These are phyloP conservation scores for Helicorthomorpha holstii DNA, from an alignment of 1,140 invertebrate genomes.

Conservation along the genomic window DNA sequence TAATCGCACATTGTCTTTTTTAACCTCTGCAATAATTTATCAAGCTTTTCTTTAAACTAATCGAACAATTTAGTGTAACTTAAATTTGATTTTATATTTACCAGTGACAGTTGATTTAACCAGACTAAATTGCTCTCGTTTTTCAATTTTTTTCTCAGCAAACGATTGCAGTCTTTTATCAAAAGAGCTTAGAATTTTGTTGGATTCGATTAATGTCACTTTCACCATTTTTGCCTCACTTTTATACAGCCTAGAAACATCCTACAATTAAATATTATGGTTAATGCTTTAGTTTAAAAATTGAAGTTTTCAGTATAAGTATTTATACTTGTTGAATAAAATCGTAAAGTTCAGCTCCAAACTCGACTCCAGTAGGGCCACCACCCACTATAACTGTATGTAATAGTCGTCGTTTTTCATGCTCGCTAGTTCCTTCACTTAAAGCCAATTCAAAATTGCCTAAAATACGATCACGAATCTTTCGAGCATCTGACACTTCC, in stretches of 20 bases:
- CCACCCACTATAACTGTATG: constrained; percentile 30
- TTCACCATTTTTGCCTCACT: constrained; percentile 16
- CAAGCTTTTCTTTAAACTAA: too few relatives aligned
- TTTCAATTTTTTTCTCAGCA: constrained; percentile 26
- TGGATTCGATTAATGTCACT: constrained; percentile 26
- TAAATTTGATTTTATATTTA: constrained; percentile 13
- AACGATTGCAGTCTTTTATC: constrained; percentile 21
- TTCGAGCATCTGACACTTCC: constrained; percentile 27
- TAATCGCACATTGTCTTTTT: constrained; percentile 18
- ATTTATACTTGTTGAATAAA: constrained; percentile 24
- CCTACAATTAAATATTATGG: constrained; percentile 10
- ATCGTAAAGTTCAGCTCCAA: constrained; percentile 32
- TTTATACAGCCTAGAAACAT: constrained; percentile 22
- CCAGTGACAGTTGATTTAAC: constrained; percentile 21
- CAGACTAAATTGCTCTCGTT: constrained; percentile 20
- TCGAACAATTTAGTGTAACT: too few relatives aligned
- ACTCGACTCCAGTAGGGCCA: constrained; percentile 31
- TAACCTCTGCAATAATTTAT: too few relatives aligned
- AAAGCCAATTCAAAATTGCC: constrained; percentile 26
- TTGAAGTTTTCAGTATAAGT: neutral
- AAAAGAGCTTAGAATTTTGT: constrained; percentile 23
- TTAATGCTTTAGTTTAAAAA: neutral
- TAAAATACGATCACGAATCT: constrained; percentile 23
- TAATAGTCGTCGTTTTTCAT: constrained; percentile 21
- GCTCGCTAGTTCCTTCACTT: constrained; percentile 17